Conservation (phyloP, 92 coral and sea anemone genomes). For the Montipora capitata region DNA sequence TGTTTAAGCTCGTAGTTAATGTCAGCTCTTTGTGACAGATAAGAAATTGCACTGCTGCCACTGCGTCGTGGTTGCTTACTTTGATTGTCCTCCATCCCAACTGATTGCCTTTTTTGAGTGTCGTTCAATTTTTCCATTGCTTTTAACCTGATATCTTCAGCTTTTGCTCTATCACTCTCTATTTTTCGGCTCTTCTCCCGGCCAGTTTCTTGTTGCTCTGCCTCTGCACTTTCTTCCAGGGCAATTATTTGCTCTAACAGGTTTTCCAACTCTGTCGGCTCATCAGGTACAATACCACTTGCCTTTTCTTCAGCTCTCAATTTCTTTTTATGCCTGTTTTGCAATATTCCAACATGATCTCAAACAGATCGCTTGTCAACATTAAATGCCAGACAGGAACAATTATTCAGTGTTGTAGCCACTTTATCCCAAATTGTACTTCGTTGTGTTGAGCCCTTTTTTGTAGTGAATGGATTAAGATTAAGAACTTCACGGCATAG, state of each 20-base stretch:
- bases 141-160: too few species aligned
- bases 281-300: slow-evolving; percentile 53
- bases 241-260: slow-evolving; percentile 65
- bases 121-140: too few species aligned
- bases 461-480: slow-evolving; percentile 53
- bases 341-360: slow-evolving; percentile 52
- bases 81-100: too few species aligned
- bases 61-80: too few species aligned
- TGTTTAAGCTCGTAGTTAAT: too few species aligned
- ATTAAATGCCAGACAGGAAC: slow-evolving; percentile 33
- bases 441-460: slow-evolving; percentile 61
- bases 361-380: slow-evolving; percentile 51
- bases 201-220: slow-evolving; percentile 57
- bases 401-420: slow-evolving; percentile 31
- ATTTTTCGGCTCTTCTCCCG: slow-evolving; percentile 44
- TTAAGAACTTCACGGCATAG: slow-evolving; percentile 58
- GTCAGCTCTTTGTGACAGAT: too few species aligned
- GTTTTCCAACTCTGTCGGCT: slow-evolving; percentile 63
- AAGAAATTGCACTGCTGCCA: too few species aligned
- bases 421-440: slow-evolving; percentile 64
- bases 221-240: slow-evolving; percentile 73
- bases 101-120: too few species aligned
- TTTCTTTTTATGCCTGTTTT: slow-evolving; percentile 58
- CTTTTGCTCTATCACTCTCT: too few species aligned
- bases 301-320: slow-evolving; percentile 67